phyloP scores from a whole-genome alignment of 2,113 vertebrate genomes.

The Brienomyrus longianalis region DNA sequence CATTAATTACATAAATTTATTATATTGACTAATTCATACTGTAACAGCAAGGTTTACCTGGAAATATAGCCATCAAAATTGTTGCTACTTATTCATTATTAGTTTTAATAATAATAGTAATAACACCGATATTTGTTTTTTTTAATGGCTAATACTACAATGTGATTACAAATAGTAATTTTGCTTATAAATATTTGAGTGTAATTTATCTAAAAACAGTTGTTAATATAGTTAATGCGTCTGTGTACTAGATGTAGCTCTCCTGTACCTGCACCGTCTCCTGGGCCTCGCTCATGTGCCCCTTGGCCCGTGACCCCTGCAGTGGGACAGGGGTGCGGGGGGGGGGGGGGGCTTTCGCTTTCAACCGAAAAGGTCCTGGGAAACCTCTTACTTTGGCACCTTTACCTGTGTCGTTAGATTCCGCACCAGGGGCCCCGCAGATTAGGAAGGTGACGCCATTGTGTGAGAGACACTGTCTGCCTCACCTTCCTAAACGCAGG shows the following conservation, averaged over 20 bases:
- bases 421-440: conserved; percentile 5
- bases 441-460: not conserved
- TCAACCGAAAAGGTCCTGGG: no score
- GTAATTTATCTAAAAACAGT: not conserved
- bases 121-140: not conserved
- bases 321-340: not conserved
- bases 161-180: not conserved
- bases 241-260: not conserved
- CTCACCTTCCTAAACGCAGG: conserved; percentile 32
- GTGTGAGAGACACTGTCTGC: conserved; percentile 28
- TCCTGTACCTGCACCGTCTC: not conserved
- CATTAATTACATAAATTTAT: not conserved
- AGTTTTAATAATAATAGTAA: not conserved
- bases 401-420: not conserved
- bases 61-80: not conserved
- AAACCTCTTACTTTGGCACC: not conserved
- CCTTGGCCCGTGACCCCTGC: not conserved
- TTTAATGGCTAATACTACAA: not conserved
- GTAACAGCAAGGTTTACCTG: not conserved
- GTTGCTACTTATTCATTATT: not conserved
- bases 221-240: not conserved
- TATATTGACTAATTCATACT: not conserved
- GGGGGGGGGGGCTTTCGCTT: not conserved
- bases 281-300: not conserved
- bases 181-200: not conserved